Evolutionary conservation across 2,888 invertebrate genomes (phyloP), one percentile per base, ranked within the genome.

Genomic region (Anaspis maculata): DNA sequence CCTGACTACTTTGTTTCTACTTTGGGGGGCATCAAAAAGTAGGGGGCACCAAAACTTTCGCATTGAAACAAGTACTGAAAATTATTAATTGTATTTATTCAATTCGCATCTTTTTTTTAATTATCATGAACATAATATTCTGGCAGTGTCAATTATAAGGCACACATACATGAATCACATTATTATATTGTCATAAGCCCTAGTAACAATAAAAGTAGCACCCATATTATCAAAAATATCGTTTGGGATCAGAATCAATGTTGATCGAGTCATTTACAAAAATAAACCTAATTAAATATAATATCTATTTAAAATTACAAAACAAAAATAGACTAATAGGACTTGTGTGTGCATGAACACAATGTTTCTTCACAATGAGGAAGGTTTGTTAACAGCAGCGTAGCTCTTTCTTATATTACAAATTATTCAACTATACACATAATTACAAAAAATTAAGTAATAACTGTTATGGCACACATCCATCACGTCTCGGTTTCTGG

Each of bases 371-470:
- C 12, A 15, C 11, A 32, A 39, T 29, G 19, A 9, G 19, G n/a
- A n/a, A n/a, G n/a, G n/a, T n/a, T n/a, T n/a, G n/a, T n/a, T n/a
- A n/a, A n/a, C n/a, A 19, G 19, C 5, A 19, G 9, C 19, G 9
- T 19, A 19, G 9, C 5, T 19, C 5, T 19, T 6, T 19, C 5
- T 19, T 19, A 19, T 9, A 30, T 39, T 32, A 27, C n/a, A n/a
- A n/a, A n/a, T n/a, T n/a, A n/a, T n/a, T n/a, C n/a, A n/a, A 36
- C 32, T 39, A 41, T 34, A 41, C 41, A 37, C 27, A 38, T 41
- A 38, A 38, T 41, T 41, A 41, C 41, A 41, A 29, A 32, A 37
- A 15, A 13, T n/a, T n/a, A n/a, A 22, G 4, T 32, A 32, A 37
- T 35, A 34, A 30, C 28, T 32, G 34, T 35, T 31, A 41, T 41